Evolutionary conservation across 1,140 invertebrate genomes (phyloP), one percentile per base, ranked within the genome.

Genomic region (Apis laboriosa): DNA sequence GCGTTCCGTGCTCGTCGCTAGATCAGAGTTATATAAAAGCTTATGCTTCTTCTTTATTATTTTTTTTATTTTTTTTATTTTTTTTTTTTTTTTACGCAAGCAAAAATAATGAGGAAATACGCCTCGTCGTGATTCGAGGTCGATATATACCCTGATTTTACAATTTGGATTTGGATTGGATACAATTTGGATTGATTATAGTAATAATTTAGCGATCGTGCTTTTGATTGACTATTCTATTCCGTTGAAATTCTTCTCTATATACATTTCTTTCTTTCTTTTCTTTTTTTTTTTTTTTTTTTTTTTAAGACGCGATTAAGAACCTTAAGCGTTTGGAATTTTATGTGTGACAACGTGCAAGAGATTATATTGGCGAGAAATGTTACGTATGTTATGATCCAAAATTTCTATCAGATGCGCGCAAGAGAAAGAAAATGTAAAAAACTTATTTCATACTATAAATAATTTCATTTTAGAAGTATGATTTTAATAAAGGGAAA

Each of bases 331-430:
- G 13, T 55, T 21, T n/a, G n/a, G 19, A 21, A 21, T 28, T 12
- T 58, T 13, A 13, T 11, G 34, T 24, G 67, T 53, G 67, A 49
- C 43, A 70, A 70, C 67, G 67, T 53, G 67, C 67, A 70, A 17
- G 19, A 12, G 67, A n/a, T 17, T 19, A 49, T 60, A 3, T n/a
- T 49, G n/a, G 15, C 5, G 53, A 43, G 17, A n/a, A 13, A 51
- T 60, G 11, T 5, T 28, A n/a, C 1, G 66, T 67, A 51, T 8
- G 49, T 21, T 0, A 9, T n/a, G 78, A 80, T 80, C 60, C 58
- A 64, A 80, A n/a, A 80, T 80, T 80, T 80, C 70, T 55, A 13
- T 63, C 8, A 0, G 7, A 53, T 43, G 34, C 34, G 5, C 34
- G 34, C 34, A 43, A 11, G 0, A 7, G 3, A 15, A 64, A 11